Evolutionary conservation across 2,113 vertebrate species (phyloP), one percentile per base, ranked within the genome.

Genomic region (Dolichotis patagonum): DNA sequence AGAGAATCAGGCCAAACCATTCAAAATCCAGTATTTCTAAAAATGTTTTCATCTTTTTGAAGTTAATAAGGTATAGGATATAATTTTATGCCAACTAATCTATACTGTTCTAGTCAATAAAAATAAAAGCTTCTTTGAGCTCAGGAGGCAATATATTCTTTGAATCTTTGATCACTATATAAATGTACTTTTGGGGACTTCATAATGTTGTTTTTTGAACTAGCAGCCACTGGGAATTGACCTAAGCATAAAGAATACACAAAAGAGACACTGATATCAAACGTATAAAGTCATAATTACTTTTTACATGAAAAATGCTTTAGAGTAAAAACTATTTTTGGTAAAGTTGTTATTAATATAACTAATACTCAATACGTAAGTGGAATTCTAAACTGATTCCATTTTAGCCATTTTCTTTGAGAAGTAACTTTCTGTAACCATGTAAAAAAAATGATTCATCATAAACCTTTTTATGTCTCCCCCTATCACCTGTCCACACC

Each of bases 241-340:
- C 41, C 81, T 46, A 89, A 95, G 75, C 75, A 95, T 97, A 96
- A 95, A 94, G 20, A 96, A 96, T 67, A 96, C 60, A 96, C n/a
- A 96, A 92, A 82, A 75, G 20, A 85, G 75, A 95, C 24, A 19
- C 4, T 77, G 43, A 32, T 94, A 46, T 96, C 84, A 87, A 95
- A 93, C 1, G 75, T 49, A 62, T 49, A 49, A 1, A 81, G 62
- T 91, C 46, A 75, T 80, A 80, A 80, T 93, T 95, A 96, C 32
- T 95, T 97, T 97, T 96, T 95, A 96, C 85, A 96, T 77, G 63
- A 97, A 97, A 96, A 96, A 94, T 96, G 69, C 90, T 97, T 96
- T 93, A 97, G 92, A 89, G 75, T 97, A 86, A 97, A 96, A 95
- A 94, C 89, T 84, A 16, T 95, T 95, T 75, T 93, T 86, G 78